Base-by-base conservation (phyloP, 23 tunicate genomes). In the Halocynthia roretzi region DNA sequence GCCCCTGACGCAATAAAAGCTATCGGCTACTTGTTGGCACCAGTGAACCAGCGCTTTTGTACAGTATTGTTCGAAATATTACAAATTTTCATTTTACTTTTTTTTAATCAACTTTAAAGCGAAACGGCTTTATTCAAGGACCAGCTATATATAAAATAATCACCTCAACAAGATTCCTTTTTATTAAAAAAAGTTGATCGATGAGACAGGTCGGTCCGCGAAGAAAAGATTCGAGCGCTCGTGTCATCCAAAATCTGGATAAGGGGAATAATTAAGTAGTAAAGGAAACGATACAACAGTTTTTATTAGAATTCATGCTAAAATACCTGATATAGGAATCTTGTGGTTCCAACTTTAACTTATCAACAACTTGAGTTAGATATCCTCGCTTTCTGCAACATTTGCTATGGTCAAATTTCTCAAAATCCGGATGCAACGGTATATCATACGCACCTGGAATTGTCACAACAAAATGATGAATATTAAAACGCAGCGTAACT, bases 171-270 rank as follows among this genome's bases (percentile, higher is more conserved):
- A 87, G 66, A 19, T 75, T 60, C 53, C 72, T 77, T 14, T 77
- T 76, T 14, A 88, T 55, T 40, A 88, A 72, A 31, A 88, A 88
- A 6, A 69, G n/a, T 61, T 88, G 95, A 67, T 80, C 71, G 7
- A 72, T 11, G 17, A 19, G 18, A 66, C 20, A 49, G 9, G 71
- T 61, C 53, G 71, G 70, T 6, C 95, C 87, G 12, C 95, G 81
- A 18, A 88, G 85, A 75, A 88, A 88, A 6, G 95, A 70, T 63
- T 88, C 95, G 82, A 88, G 21, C 53, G 95, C 87, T 22, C 95
- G 71, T 7, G 95, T 78, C 21, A 88, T 88, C 95, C 95, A 88
- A 61, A 83, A 88, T 60, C 95, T 63, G 52, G 17, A 15, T 1
- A n/a, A 1, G 4, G 17, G 15, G 17, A 58, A 58, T 58, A n/a